A percentile compares a stretch with the other conserved stretches of the same genome.
phyloP scores from a whole-genome alignment of 2,888 invertebrate genomes.

The Calephelis perditalis region DNA sequence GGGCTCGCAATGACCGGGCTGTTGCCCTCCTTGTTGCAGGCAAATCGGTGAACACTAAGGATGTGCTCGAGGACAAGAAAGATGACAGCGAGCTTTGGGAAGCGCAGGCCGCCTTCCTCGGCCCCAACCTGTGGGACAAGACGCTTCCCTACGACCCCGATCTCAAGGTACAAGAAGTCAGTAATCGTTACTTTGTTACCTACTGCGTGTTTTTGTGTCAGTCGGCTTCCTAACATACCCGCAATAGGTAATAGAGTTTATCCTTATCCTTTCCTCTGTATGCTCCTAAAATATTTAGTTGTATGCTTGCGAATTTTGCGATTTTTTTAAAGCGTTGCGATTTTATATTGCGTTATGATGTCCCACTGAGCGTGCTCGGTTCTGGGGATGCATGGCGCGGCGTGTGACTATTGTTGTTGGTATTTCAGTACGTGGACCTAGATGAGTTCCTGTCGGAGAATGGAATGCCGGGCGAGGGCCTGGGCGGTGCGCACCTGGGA shows the following conservation, averaged over 20 bases:
- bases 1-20: constrained; percentile 52
- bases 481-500: constrained; percentile 81
- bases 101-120: constrained; percentile 96
- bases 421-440: constrained; percentile 94
- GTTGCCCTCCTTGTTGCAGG: constrained; percentile 75
- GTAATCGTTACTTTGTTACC: constrained; percentile 69
- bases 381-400: constrained; percentile 31
- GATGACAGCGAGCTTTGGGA: constrained; percentile 94
- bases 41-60: constrained; percentile 80
- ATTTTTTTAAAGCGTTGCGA: constrained; percentile 14
- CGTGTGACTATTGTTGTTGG: constrained; percentile 33
- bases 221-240: constrained; percentile 43
- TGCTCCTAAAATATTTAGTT: constrained; percentile 16
- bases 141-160: constrained; percentile 94
- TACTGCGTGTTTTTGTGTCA: constrained; percentile 58
- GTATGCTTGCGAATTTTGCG: constrained; percentile 24
- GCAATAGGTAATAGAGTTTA: constrained; percentile 64
- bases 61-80: constrained; percentile 83
- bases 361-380: constrained; percentile 17
- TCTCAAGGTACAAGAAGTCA: constrained; percentile 93
- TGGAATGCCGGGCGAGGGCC: constrained; percentile 91
- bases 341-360: constrained; percentile 8
- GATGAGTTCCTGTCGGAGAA: constrained; percentile 98
- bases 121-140: constrained; percentile 97
- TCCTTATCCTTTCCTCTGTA: constrained; percentile 18